Evolutionary conservation across 2,888 invertebrate species (phyloP).

Genomic region (Pheosia tremula): DNA sequence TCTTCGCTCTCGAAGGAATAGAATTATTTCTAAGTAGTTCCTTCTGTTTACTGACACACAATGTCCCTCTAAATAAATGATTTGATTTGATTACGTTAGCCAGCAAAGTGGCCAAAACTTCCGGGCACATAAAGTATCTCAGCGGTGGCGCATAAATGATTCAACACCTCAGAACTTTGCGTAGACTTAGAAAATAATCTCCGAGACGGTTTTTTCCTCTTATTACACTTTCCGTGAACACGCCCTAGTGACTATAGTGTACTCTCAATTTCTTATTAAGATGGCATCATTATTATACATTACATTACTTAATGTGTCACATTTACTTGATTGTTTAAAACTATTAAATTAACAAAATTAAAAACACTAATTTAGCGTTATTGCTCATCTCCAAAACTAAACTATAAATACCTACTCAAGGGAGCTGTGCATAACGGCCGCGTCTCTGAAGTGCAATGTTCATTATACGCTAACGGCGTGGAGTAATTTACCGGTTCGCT

Average conservation of each 20-base stretch:
- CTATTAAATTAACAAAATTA: no score
- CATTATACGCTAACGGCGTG: constrained; percentile 24
- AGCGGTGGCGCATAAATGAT: constrained; percentile 11
- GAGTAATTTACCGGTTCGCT: constrained; percentile 41
- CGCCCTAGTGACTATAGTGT: neutral
- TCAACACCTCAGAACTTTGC: constrained; percentile 10
- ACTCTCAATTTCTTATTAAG: no score
- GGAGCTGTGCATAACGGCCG: constrained; percentile 18
- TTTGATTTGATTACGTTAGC: constrained; percentile 37
- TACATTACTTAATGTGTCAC: no score
- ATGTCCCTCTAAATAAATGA: constrained; percentile 30
- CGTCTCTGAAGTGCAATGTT: constrained; percentile 38
- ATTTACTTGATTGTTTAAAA: no score
- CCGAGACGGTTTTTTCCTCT: neutral
- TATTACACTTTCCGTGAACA: neutral
- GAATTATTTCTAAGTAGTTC: neutral
- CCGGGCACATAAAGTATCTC: constrained; percentile 6
- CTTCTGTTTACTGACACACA: neutral
- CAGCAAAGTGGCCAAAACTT: constrained; percentile 11
- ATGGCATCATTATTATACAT: no score
- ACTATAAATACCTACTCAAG: constrained; percentile 3
- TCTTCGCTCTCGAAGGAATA: no score
- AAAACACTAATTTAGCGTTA: neutral
- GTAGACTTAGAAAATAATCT: constrained; percentile 1
- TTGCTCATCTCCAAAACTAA: neutral